Base-by-base conservation (phyloP, 1,140 invertebrate genomes). In the Zaprionus nigranus region DNA sequence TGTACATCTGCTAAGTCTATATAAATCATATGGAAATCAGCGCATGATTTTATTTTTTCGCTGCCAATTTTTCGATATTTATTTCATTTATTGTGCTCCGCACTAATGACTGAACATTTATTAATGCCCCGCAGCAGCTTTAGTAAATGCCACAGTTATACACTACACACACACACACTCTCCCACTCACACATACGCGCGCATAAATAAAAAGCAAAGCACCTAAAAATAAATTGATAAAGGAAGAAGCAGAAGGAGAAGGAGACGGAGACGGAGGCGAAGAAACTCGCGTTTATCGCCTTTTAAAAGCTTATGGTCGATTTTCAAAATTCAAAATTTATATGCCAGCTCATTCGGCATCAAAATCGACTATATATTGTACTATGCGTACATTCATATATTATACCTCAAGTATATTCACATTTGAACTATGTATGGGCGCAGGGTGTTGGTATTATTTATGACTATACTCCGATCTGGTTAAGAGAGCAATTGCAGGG, bases 21-120 rank as follows among this genome's bases (percentile, higher is more conserved):
- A 87, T 87, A 80, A 86, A 80, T 82, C 80, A 83, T 74, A 87
- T 87, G 80, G 80, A 86, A 87, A 86, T 87, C 54, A 78, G 76
- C 73, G n/a, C 30, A 62, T 75, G 65, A 75, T 69, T 79, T 82
- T 75, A 36, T 59, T 64, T 71, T 75, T 83, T 75, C 40, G 17
- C 49, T 72, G 46, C 61, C 61, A 61, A 76, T 63, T 67, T 62
- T 77, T 68, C 43, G 53, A 78, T 78, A 78, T 78, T 74, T 86
- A 79, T 76, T 81, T 63, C 62, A 82, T 86, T 86, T 85, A 86
- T 86, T 81, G 64, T 69, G 60, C 61, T 67, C 57, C 56, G 34
- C 64, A 83, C 80, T 79, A 87, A 83, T 82, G 82, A 86, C 60
- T 85, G 66, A 87, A 87, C 77, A 88, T 86, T 86, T 88, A 79